Evolutionary conservation across 2,797 vertebrate genomes (phyloP).

Genomic region (Poecilia picta): DNA sequence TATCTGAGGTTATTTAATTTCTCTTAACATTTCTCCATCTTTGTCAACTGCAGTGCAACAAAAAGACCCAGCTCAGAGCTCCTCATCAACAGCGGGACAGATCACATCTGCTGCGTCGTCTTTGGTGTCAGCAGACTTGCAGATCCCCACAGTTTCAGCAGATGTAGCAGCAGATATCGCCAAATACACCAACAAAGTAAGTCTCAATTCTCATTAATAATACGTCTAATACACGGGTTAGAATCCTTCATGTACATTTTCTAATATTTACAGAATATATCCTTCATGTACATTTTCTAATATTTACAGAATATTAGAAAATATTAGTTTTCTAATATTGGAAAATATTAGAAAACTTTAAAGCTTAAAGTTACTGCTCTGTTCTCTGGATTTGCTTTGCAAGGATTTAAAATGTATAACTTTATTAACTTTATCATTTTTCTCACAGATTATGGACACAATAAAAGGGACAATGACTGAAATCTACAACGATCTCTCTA

Average conservation of each 20-base stretch:
- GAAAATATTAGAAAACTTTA: no score
- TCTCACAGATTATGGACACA: slow-evolving; percentile 93
- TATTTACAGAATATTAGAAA: no score
- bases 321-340: no score
- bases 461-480: slow-evolving; percentile 99
- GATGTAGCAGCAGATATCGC: slow-evolving; percentile 97
- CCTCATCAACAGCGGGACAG: slow-evolving; percentile 86
- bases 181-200: slow-evolving; percentile 97
- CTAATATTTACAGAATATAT: neutral
- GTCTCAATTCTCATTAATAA: slow-evolving; percentile 38
- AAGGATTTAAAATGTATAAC: slow-evolving; percentile 10
- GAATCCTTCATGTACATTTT: neutral
- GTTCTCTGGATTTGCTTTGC: neutral
- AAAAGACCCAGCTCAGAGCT: slow-evolving; percentile 89
- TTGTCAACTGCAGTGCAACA: slow-evolving; percentile 85
- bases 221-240: neutral
- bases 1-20: slow-evolving; percentile 1
- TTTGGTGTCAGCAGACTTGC: slow-evolving; percentile 84
- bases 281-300: no score
- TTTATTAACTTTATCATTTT: neutral
- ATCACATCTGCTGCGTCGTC: slow-evolving; percentile 80
- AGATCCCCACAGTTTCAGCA: slow-evolving; percentile 92
- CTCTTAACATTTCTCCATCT: neutral
- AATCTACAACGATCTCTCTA: slow-evolving; percentile 97
- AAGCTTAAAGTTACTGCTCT: neutral